Percentiles rank a stretch among this genome's conserved stretches.
Evolutionary conservation across 2,113 vertebrate genomes (phyloP).

Genomic region (Patagioenas fasciata): DNA sequence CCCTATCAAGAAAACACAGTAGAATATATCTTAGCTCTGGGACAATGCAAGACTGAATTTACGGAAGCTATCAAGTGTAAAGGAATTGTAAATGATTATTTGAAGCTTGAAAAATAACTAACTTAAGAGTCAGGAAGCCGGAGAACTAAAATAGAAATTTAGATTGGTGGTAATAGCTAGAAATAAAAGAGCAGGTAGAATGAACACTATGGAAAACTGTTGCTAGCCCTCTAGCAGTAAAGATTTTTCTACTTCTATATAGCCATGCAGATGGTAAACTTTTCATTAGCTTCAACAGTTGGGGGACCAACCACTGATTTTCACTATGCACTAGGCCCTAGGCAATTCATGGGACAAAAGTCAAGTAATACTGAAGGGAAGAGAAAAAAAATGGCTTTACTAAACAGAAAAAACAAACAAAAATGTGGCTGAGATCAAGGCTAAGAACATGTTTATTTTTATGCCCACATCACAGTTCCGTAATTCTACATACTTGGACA

Average conservation of each 20-base stretch:
- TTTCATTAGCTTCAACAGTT: not conserved
- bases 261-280: not conserved
- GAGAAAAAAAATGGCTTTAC: not conserved
- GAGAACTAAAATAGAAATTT: not conserved
- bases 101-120: not conserved
- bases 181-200: not conserved
- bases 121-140: not conserved
- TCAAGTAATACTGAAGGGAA: not conserved
- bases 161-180: not conserved
- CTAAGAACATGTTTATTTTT: not conserved
- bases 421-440: not conserved
- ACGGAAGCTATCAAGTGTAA: not conserved
- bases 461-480: fast-evolving
- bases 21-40: not conserved
- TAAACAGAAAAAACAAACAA: not conserved
- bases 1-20: not conserved
- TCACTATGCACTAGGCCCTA: not conserved
- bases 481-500: not conserved
- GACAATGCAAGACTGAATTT: not conserved
- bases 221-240: not conserved
- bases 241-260: not conserved
- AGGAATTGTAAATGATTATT: not conserved
- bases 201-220: not conserved
- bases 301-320: not conserved
- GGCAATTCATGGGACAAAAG: not conserved